A percentile compares a stretch with the other conserved stretches of the same genome.
Evolutionary conservation across 2,888 invertebrate species (phyloP).

Genomic region (Trachelus stipa): DNA sequence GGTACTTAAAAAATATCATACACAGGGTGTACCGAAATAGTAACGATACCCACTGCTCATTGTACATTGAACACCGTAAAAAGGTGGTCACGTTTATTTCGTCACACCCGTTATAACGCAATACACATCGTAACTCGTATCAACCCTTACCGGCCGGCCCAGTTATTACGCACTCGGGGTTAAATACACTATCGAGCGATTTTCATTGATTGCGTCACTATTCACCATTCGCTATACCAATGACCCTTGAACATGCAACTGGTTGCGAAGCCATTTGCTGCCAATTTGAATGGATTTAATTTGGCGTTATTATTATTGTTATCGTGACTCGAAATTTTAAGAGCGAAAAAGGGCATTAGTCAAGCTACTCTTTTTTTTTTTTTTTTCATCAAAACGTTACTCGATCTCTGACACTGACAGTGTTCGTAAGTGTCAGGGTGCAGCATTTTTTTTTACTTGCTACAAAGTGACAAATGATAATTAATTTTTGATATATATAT

Average conservation of each 20-base stretch:
- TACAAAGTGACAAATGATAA: conserved; percentile 27
- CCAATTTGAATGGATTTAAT: conserved; percentile 4
- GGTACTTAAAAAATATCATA: background rate
- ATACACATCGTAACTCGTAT: conserved; percentile 17
- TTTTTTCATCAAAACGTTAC: too few relatives aligned
- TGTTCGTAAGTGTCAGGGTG: too few relatives aligned
- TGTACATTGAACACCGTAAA: too few relatives aligned
- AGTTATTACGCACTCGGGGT: conserved; percentile 29
- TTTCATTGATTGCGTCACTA: conserved; percentile 11
- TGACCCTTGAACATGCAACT: conserved; percentile 55
- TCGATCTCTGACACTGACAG: too few relatives aligned
- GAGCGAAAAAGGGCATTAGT: too few relatives aligned
- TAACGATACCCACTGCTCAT: too few relatives aligned
- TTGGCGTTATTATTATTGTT: too few relatives aligned
- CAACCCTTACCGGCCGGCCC: background rate
- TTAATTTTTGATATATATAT: background rate
- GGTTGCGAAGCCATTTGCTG: conserved; percentile 52
- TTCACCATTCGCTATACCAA: conserved; percentile 18
- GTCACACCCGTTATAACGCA: conserved; percentile 19
- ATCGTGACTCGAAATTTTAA: too few relatives aligned
- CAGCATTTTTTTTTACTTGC: conserved; percentile 2
- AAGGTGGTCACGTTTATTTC: conserved; percentile 12
- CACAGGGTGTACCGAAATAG: background rate
- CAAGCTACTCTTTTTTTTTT: too few relatives aligned
- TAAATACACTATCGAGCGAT: conserved; percentile 47